Base-by-base conservation (phyloP, 2,888 invertebrate genomes). In the Tipula helvola region DNA sequence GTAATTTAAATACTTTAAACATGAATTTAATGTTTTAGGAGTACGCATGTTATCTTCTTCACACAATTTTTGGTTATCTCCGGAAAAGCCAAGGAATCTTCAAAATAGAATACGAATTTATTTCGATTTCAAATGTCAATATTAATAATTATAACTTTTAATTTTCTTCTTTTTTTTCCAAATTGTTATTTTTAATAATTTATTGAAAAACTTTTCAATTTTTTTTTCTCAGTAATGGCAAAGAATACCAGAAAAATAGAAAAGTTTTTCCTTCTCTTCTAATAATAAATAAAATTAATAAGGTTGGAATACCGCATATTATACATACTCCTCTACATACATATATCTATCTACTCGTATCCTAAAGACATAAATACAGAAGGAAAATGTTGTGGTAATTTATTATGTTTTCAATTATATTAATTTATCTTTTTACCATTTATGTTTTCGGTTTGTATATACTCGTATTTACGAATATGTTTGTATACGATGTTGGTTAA, bases 381-480 rank as follows among this genome's bases (percentile, higher is more conserved):
- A 28, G 71, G 71, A 71, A 71, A 71, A 71, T 71, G 71, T 71
- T 71, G 71, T 71, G 71, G 71, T 71, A 71, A 71, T 71, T 71
- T 71, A 71, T 71, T 71, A 71, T 71, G 71, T 71, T 71, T 71
- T 71, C 71, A 71, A 71, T 71, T 71, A 71, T 71, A 71, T 71
- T 71, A 71, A 71, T 71, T 71, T 71, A 71, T 71, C 71, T 71
- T 71, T 71, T 52, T 52, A 28, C 18, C 16, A 7, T 57, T 57
- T 57, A 10, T 71, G 52, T 52, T 52, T 52, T 71, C n/a, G n/a
- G 44, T 44, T 10, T 44, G 42, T 44, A 12, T 44, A 10, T 3
- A 10, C 10, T 3, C 16, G 16, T 44, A 12, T 16, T 16, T 16
- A 16, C 52, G 52, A 16, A 12, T 57, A 7, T 57, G 52, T 57